Conservation (phyloP, 2,797 vertebrate genomes). For the Cryptoprocta ferox region DNA sequence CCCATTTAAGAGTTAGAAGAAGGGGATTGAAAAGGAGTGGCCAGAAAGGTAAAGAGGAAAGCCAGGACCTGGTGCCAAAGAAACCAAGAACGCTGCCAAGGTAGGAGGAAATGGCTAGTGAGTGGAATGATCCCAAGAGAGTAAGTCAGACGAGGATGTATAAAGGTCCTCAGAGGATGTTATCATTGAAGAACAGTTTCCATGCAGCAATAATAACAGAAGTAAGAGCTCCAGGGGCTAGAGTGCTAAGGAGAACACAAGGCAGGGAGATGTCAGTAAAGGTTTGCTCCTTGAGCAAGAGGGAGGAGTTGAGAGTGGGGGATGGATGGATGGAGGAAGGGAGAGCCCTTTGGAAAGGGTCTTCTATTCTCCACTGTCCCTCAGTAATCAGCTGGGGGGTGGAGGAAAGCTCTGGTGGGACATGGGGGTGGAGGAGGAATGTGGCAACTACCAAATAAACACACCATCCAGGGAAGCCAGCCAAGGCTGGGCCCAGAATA, state of each 20-base stretch:
- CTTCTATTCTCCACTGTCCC: background rate
- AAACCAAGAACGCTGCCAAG: conserved; percentile 10
- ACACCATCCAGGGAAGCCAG: conserved; percentile 63
- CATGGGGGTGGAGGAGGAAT: conserved; percentile 39
- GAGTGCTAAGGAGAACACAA: background rate
- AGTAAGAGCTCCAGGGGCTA: background rate
- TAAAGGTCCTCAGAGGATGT: conserved; percentile 17
- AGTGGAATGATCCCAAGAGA: background rate
- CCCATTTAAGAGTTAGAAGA: background rate
- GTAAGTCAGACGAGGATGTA: background rate
- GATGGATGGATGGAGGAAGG: background rate
- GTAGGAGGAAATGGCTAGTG: conserved; percentile 46
- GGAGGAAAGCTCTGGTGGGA: background rate
- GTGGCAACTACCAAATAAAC: conserved; percentile 64
- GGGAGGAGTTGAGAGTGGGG: background rate
- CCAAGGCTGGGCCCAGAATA: conserved; percentile 76
- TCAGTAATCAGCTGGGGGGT: background rate
- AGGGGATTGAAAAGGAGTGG: background rate
- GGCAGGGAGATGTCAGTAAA: background rate
- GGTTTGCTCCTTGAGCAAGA: background rate
- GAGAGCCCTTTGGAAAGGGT: background rate
- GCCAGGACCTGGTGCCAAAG: conserved; percentile 39
- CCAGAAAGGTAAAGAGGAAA: conserved; percentile 3
- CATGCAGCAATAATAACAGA: background rate
- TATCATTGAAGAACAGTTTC: background rate